These are phyloP conservation scores for Onthophagus sagittarius DNA, from an alignment of 2,888 invertebrate species.

Conservation along the genomic window DNA sequence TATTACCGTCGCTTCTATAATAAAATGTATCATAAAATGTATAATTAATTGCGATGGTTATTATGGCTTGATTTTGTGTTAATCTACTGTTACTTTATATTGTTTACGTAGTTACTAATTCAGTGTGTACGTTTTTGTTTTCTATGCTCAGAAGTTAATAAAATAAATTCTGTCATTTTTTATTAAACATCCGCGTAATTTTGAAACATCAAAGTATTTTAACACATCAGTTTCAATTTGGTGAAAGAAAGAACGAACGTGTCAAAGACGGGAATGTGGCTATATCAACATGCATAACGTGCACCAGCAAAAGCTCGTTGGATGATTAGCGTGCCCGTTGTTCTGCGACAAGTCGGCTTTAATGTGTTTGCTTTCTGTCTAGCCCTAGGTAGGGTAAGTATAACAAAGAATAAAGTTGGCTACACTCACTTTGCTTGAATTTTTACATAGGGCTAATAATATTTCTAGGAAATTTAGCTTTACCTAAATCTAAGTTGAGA, in stretches of 20 bases:
- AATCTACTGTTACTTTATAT: background rate
- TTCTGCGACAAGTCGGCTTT: constrained; percentile 8
- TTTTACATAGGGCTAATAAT: no score
- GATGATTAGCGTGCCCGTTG: constrained; percentile 8
- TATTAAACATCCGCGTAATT: background rate
- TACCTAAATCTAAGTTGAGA: no score
- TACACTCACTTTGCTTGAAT: no score
- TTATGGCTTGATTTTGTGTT: background rate
- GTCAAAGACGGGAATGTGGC: background rate
- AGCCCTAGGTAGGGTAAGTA: background rate
- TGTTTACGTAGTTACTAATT: background rate
- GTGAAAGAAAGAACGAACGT: background rate
- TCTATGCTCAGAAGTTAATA: no score
- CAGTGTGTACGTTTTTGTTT: no score
- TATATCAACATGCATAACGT: constrained; percentile 6
- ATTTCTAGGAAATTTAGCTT: no score
- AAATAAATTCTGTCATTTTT: no score
- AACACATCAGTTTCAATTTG: background rate
- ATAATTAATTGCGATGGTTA: background rate
- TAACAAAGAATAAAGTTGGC: background rate
- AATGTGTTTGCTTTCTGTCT: constrained; percentile 6
- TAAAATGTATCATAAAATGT: background rate
- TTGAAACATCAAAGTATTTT: background rate
- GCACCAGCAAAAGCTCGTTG: background rate
- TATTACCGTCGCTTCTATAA: background rate